Evolutionary conservation across 2,888 invertebrate genomes (phyloP), one percentile per base, ranked within the genome.

Genomic region (Sceliomorpha sp.): DNA sequence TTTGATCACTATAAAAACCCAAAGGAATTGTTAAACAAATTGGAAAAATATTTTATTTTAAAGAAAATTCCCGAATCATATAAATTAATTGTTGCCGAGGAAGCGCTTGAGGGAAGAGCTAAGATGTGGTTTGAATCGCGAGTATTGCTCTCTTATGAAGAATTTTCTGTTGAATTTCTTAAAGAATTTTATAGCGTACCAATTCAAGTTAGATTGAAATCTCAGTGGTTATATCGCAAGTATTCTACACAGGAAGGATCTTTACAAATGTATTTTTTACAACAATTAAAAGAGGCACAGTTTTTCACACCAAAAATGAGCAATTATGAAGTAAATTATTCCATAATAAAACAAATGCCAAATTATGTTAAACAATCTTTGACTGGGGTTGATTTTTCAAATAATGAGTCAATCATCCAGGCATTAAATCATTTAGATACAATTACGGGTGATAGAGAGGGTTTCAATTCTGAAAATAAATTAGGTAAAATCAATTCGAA

Each of bases 41-140:
- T 47, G 13, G n/a, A 47, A 20, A 34, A 24, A 13, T 47, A 47
- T 47, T 47, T 47, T 24, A 0, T 6, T 9, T 34, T 47, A 7
- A 34, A 32, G 13, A 32, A 34, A 15, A 12, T 34, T 24, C 24
- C 34, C 1, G 34, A 24, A 10, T 6, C 10, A 15, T 4, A 9
- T 34, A 47, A 24, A 20, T 47, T 47, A 9, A 20, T 13, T 2
- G 13, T 47, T 5, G 34, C 34, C 10, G 10, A 1, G 13, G 15
- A 20, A 4, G 17, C 29, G 5, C 12, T 47, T 3, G 47, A 47
- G 13, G 13, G 34, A 13, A 20, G 47, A 9, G 47, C 47, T 1
- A 9, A n/a, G 6, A 12, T 20, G 2, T 47, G 47, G 47, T 47
- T 32, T 27, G 47, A 47, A 17, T 3, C 47, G 3, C 32, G 10